Percentiles rank a stretch among this genome's conserved stretches.
These are phyloP conservation scores for Brachyhypopomus occidentalis DNA, from an alignment of 2,113 vertebrate genomes.

Conservation along the genomic window DNA sequence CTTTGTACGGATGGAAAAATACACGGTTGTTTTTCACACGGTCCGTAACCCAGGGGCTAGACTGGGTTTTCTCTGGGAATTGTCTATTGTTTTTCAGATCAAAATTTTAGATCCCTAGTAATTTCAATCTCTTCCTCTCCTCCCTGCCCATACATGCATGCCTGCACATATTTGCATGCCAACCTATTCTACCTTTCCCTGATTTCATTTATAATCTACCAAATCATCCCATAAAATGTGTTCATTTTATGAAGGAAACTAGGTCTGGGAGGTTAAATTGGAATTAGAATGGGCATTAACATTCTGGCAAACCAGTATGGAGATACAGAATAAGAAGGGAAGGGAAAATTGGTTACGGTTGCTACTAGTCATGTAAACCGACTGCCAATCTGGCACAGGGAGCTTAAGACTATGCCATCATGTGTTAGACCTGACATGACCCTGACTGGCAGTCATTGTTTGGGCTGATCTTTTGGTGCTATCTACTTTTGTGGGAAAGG, in stretches of 20 bases:
- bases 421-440: background rate
- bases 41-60: constrained; percentile 47
- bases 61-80: constrained; percentile 70
- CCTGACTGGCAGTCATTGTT: background rate
- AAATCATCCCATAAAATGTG: constrained; percentile 45
- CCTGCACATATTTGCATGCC: constrained; percentile 42
- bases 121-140: constrained; percentile 40
- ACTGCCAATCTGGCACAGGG: constrained; percentile 23
- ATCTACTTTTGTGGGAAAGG: background rate
- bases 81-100: constrained; percentile 59
- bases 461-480: constrained; percentile 11
- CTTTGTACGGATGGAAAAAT: constrained; percentile 49
- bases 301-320: constrained; percentile 37
- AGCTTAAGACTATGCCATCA: constrained; percentile 34
- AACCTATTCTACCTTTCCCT: constrained; percentile 20
- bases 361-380: constrained; percentile 23
- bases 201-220: background rate
- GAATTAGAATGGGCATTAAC: constrained; percentile 53
- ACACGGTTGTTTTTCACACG: constrained; percentile 24
- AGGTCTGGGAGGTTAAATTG: constrained; percentile 33
- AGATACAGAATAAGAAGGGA: constrained; percentile 5
- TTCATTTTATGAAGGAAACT: constrained; percentile 49
- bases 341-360: constrained; percentile 28
- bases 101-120: constrained; percentile 62
- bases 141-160: constrained; percentile 49